Percentiles rank a stretch among this genome's conserved stretches.
phyloP scores from a whole-genome alignment of 2,797 vertebrate species.

The Odontamblyopus rebecca region DNA sequence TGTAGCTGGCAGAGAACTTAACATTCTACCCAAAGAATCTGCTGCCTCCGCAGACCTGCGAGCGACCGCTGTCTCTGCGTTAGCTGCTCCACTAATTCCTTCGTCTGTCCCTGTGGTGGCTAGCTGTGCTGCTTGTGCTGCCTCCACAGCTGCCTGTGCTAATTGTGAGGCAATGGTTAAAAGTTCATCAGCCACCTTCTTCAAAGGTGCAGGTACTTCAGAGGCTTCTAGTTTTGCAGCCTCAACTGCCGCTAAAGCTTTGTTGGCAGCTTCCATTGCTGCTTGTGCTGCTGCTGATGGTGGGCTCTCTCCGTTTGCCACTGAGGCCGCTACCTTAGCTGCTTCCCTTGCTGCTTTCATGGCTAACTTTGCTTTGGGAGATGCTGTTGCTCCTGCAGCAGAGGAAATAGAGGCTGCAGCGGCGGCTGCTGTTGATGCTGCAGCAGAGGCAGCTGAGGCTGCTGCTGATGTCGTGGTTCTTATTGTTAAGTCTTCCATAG shows the following conservation, averaged over 20 bases:
- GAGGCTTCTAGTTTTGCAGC: slow-evolving; percentile 8
- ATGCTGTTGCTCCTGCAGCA: neutral
- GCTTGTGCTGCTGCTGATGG: slow-evolving; percentile 9
- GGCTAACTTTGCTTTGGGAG: slow-evolving; percentile 7
- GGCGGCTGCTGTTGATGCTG: neutral
- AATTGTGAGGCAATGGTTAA: neutral
- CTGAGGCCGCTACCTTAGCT: neutral
- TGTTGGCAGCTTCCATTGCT: neutral
- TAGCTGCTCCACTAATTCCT: neutral
- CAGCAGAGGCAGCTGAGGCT: neutral
- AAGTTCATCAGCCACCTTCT: neutral
- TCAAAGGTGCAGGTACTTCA: neutral
- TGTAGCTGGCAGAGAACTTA: neutral
- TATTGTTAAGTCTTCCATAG: neutral
- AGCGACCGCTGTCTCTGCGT: neutral
- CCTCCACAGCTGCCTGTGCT: slow-evolving; percentile 5
- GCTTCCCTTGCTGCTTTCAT: slow-evolving; percentile 11
- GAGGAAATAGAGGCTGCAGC: slow-evolving; percentile 15
- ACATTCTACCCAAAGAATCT: neutral
- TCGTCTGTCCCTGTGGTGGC: neutral
- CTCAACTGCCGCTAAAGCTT: neutral
- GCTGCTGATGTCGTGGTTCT: neutral
- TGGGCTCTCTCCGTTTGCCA: neutral
- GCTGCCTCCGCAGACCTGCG: neutral
- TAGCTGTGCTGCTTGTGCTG: slow-evolving; percentile 17